Evolutionary conservation across 2,797 vertebrate genomes (phyloP), one percentile per base, ranked within the genome.

Genomic region (Parauchenoglanis punctatus): DNA sequence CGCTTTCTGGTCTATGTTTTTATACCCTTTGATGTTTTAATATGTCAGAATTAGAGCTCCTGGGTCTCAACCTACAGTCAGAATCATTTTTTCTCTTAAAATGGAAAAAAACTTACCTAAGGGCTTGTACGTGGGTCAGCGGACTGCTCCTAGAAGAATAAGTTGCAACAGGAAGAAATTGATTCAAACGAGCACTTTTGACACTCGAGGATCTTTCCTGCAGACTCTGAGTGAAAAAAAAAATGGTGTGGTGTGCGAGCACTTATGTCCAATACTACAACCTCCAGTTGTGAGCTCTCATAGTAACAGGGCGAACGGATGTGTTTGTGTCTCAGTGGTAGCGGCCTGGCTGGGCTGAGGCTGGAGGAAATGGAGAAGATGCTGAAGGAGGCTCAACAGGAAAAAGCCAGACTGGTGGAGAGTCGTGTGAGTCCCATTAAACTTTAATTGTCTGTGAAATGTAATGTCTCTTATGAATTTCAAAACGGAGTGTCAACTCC

Each of bases 341-440:
- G 97, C 0, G 97, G 97, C 67, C 89, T 97, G 73, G 98, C 98
- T 31, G 92, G 93, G 28, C 96, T 97, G 84, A 97, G 97, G 94
- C 96, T 99, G 0, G 98, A 99, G 85, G 98, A 99, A 95, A 99
- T 99, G 97, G 98, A 99, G 94, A 97, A 97, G 95, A 96, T 99
- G 97, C 87, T 99, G 91, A 97, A 96, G 91, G 97, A 99, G 91
- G 98, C 97, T 0, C 97, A 98, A 0, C 96, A 96, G 0, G 98
- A 99, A 94, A 98, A 98, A 95, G 97, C 97, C 0, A 94, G 97
- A 87, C 95, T 99, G 90, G 95, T 99, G 88, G 97, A 99, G 92
- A 98, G 96, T 46, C 94, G 96, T 94, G 98, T 99, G 93, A 96
- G 97, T 88, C 54, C 82, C 82, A 89, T 90, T 92, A 88, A 90